Percentiles rank a stretch among this genome's conserved stretches.
Evolutionary conservation across 1,140 invertebrate species (phyloP).

Genomic region (Leguminivora glycinivorella): DNA sequence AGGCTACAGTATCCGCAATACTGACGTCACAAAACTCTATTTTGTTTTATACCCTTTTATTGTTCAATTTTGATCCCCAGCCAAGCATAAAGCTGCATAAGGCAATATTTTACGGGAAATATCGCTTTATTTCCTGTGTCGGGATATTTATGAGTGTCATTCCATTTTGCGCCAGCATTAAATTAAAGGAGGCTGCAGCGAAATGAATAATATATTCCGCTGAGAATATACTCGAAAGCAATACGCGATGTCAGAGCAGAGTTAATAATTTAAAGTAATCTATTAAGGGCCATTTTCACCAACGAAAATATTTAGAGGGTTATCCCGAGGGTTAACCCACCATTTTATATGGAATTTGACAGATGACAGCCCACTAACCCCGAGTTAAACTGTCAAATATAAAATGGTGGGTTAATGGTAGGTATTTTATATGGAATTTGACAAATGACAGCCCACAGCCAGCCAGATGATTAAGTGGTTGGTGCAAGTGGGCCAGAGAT

Average conservation of each 20-base stretch:
- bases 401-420: no score
- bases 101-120: background rate
- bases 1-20: no score
- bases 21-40: background rate
- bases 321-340: no score
- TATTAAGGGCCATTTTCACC: no score
- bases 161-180: constrained; percentile 9
- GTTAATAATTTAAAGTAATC: background rate
- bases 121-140: background rate
- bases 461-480: no score
- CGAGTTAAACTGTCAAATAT: no score
- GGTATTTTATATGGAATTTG: no score
- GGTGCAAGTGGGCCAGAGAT: no score
- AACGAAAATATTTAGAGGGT: no score
- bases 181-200: background rate
- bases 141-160: background rate
- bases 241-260: background rate
- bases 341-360: no score
- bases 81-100: constrained; percentile 4
- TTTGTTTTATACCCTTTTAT: background rate
- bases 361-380: no score
- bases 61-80: background rate
- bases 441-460: no score
- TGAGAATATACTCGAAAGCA: constrained; percentile 3
- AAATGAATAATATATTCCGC: background rate